These are phyloP conservation scores for Dunckerocampus dactyliophorus DNA, from an alignment of 2,113 vertebrate genomes.

Conservation along the genomic window DNA sequence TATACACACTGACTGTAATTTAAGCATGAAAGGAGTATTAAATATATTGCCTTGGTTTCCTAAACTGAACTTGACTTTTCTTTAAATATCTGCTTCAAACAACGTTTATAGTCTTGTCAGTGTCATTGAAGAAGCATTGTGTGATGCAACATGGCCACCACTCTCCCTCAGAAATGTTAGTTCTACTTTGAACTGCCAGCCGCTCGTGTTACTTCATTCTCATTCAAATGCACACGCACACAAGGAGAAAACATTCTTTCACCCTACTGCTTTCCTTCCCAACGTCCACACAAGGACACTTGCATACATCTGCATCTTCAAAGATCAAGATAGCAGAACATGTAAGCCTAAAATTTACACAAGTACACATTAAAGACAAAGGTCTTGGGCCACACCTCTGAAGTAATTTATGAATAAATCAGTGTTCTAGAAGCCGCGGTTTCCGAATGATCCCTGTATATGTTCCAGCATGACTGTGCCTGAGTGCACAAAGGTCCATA, in stretches of 20 bases:
- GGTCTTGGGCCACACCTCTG: not conserved
- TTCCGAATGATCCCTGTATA: not conserved
- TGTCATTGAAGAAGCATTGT: conserved; percentile 23
- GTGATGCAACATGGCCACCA: conserved; percentile 45
- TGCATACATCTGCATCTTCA: conserved; percentile 16
- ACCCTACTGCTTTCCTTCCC: conserved; percentile 53
- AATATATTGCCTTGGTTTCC: conserved; percentile 41
- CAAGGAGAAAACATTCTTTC: conserved; percentile 58
- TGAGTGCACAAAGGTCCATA: not conserved
- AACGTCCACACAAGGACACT: conserved; percentile 51
- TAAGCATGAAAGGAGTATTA: conserved; percentile 39
- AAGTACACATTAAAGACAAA: not conserved
- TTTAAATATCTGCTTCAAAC: conserved; percentile 26
- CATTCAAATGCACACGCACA: conserved; percentile 69
- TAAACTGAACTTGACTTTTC: conserved; percentile 47
- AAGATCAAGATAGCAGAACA: conserved; percentile 28
- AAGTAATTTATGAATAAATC: not conserved
- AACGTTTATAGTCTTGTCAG: conserved; percentile 25
- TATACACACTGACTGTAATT: conserved; percentile 33
- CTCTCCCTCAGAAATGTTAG: conserved; percentile 50
- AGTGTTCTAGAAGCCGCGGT: not conserved
- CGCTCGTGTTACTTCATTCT: conserved; percentile 68
- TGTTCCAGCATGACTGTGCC: not conserved
- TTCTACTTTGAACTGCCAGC: conserved; percentile 50
- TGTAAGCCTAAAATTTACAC: not conserved